These are phyloP conservation scores for Anneissia japonica DNA, from an alignment of 35 echinoderm and acorn worm species.

Conservation along the genomic window DNA sequence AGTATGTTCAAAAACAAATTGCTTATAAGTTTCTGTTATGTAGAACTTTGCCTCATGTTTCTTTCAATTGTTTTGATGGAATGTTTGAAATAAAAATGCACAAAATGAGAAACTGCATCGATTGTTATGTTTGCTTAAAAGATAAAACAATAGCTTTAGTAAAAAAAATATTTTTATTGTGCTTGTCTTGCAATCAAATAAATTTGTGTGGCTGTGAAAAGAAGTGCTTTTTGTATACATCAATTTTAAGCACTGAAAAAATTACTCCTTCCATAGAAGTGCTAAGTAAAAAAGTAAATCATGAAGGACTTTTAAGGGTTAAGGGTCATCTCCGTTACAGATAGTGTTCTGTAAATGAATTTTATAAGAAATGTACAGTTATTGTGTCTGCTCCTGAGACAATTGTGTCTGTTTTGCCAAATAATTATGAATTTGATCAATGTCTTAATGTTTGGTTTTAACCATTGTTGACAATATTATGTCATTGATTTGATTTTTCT, in stretches of 20 bases:
- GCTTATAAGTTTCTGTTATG: too few species aligned
- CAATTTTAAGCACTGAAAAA: neutral
- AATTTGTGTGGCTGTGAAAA: constrained; percentile 1
- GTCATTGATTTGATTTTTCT: too few species aligned
- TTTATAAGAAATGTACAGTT: neutral
- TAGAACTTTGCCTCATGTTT: too few species aligned
- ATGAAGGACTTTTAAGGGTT: neutral
- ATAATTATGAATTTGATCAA: too few species aligned
- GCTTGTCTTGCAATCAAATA: neutral
- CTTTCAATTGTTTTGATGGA: too few species aligned
- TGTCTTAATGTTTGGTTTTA: too few species aligned
- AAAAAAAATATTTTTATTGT: constrained; percentile 2
- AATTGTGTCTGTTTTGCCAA: neutral
- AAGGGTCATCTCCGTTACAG: neutral
- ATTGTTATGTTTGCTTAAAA: neutral
- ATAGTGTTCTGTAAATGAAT: neutral
- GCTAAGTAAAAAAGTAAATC: neutral
- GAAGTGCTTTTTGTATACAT: neutral
- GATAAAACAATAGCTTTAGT: neutral
- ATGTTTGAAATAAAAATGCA: neutral
- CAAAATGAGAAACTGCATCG: neutral
- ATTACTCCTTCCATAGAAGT: neutral
- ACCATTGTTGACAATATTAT: too few species aligned
- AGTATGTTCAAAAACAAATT: neutral
- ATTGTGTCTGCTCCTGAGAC: neutral